Conservation (phyloP, 1,140 invertebrate genomes). For the Nomia melanderi region DNA sequence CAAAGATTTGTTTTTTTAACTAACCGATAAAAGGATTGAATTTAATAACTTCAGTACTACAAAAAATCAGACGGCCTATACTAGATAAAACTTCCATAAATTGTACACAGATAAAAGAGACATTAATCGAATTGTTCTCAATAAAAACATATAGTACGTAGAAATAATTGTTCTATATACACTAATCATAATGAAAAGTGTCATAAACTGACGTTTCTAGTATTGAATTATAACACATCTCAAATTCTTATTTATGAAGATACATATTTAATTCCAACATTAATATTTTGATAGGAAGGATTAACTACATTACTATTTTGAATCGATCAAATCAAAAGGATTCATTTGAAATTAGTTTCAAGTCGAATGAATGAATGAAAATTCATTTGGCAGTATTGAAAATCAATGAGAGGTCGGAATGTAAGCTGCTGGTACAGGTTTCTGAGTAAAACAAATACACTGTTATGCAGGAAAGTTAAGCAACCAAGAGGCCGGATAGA, state of each 20-base stretch:
- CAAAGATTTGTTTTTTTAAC: neutral
- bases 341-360: neutral
- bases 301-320: too few relatives aligned
- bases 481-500: neutral
- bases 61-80: neutral
- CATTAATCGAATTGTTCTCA: too few relatives aligned
- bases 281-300: too few relatives aligned
- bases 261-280: too few relatives aligned
- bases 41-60: neutral
- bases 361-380: neutral
- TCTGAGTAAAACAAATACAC: neutral
- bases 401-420: neutral
- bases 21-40: neutral
- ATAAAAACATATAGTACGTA: too few relatives aligned
- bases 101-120: neutral
- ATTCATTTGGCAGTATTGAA: neutral
- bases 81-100: neutral
- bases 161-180: too few relatives aligned
- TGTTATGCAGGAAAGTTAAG: neutral
- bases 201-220: too few relatives aligned
- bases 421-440: neutral
- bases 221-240: too few relatives aligned
- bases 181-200: too few relatives aligned
- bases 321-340: too few relatives aligned
- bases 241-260: too few relatives aligned